Percentiles rank a stretch among this genome's conserved stretches.
Evolutionary conservation across 2,113 vertebrate genomes (phyloP).

Genomic region (Oostethus manadensis): DNA sequence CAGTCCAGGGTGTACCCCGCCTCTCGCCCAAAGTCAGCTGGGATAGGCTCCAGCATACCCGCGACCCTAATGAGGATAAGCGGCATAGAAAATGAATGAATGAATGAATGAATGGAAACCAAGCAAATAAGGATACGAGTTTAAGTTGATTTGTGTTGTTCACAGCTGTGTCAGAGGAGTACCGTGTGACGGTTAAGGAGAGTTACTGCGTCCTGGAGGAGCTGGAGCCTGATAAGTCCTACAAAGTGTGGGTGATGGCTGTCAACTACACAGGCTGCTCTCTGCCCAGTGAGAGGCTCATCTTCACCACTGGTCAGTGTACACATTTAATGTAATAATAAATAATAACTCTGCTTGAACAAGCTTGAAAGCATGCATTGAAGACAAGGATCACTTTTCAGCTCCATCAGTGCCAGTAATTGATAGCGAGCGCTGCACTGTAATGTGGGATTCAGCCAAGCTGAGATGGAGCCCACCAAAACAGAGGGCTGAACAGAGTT

Average conservation of each 20-base stretch:
- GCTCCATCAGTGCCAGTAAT: constrained; percentile 85
- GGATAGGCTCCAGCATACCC: too few relatives aligned
- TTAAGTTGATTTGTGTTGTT: not conserved
- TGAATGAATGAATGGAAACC: too few relatives aligned
- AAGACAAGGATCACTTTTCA: constrained; percentile 42
- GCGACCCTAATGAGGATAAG: too few relatives aligned
- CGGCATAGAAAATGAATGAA: too few relatives aligned
- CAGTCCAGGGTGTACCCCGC: too few relatives aligned
- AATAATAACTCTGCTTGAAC: not conserved
- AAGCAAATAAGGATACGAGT: too few relatives aligned
- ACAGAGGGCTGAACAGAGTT: constrained; percentile 66
- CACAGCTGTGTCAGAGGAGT: constrained; percentile 87
- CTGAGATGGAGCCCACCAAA: constrained; percentile 77
- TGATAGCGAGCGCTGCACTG: constrained; percentile 77
- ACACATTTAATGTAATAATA: not conserved
- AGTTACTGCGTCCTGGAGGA: constrained; percentile 93
- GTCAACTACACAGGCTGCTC: constrained; percentile 94
- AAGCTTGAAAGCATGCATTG: not conserved
- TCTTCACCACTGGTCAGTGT: constrained; percentile 87
- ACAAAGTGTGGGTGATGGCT: constrained; percentile 96
- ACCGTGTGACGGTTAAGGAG: constrained; percentile 93
- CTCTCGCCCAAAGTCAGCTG: too few relatives aligned
- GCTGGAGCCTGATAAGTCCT: constrained; percentile 84
- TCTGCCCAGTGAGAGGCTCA: constrained; percentile 84
- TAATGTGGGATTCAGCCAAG: constrained; percentile 84